Base-by-base conservation (phyloP, 2,888 invertebrate species). In the Diploptera punctata region DNA sequence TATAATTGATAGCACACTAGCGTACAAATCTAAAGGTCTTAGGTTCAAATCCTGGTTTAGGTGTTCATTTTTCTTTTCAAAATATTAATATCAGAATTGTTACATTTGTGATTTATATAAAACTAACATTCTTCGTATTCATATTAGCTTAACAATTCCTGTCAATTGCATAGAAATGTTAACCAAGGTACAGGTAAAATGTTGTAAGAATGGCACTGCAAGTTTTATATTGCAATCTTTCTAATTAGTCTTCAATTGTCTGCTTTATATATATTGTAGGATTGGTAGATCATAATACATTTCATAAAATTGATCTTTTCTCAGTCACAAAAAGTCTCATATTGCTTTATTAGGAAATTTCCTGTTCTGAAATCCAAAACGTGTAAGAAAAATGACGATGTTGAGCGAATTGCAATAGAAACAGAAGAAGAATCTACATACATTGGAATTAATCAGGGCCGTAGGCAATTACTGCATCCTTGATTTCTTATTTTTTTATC, bases 321-420 rank as follows among this genome's bases (percentile, higher is more conserved):
- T 68, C 67, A 57, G 69, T 74, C 72, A 74, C 65, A 69, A 72
- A n/a, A 72, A 72, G 47, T 74, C 74, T 72, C 57, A 67, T 70
- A 72, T 74, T 74, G 72, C 74, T 74, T 74, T 72, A 72, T 72
- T 72, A 74, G 72, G 74, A 72, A 71, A 72, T 70, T 65, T 61
- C 60, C 72, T 72, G 43, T 65, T 72, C 70, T 69, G 52, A 72
- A 67, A 62, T 73, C 67, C 70, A 72, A 72, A 74, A 72, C 33
- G 47, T 69, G 72, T 72, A 70, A 74, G 69, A 70, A 74, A 69
- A 71, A 67, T 67, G 67, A 60, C 57, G 67, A 72, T 70, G 69
- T 74, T 74, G 74, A 74, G 70, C 70, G 70, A 74, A 70, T 70
- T 72, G 74, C 73, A 70, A 52, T 69, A 44, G 61, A 73, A 73